Percentiles rank a stretch among this genome's conserved stretches.
Conservation (phyloP, 2,888 invertebrate species). For the Acheta domesticus region DNA sequence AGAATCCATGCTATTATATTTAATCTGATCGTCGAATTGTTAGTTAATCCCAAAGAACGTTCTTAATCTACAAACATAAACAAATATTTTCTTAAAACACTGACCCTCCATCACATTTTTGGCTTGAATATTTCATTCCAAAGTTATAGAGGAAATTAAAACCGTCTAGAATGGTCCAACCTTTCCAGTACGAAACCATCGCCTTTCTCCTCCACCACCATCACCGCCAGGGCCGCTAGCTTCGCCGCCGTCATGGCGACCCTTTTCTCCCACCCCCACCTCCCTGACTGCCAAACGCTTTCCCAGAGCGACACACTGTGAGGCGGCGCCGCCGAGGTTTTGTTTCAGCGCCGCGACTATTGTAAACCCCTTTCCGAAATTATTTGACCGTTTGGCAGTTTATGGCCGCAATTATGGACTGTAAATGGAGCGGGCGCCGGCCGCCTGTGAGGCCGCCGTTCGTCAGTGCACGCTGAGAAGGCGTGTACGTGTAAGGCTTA, state of each 20-base stretch:
- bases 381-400: constrained; percentile 1
- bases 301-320: background rate
- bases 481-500: too few relatives aligned
- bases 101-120: too few relatives aligned
- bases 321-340: background rate
- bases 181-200: too few relatives aligned
- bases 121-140: too few relatives aligned
- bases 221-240: background rate
- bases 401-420: constrained; percentile 18
- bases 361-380: constrained; percentile 9
- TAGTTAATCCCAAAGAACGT: too few relatives aligned
- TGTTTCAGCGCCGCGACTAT: background rate
- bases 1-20: too few relatives aligned
- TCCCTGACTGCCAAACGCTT: background rate
- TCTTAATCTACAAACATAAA: too few relatives aligned
- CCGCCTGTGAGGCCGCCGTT: background rate
- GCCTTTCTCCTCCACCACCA: background rate
- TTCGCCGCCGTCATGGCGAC: background rate
- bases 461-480: background rate
- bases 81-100: too few relatives aligned
- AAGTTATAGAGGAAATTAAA: too few relatives aligned
- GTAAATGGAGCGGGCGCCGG: background rate
- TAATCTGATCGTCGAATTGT: too few relatives aligned
- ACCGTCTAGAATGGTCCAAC: too few relatives aligned
- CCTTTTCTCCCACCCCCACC: background rate